phyloP scores from a whole-genome alignment of 2,797 vertebrate genomes.

The Prunella strophiata region DNA sequence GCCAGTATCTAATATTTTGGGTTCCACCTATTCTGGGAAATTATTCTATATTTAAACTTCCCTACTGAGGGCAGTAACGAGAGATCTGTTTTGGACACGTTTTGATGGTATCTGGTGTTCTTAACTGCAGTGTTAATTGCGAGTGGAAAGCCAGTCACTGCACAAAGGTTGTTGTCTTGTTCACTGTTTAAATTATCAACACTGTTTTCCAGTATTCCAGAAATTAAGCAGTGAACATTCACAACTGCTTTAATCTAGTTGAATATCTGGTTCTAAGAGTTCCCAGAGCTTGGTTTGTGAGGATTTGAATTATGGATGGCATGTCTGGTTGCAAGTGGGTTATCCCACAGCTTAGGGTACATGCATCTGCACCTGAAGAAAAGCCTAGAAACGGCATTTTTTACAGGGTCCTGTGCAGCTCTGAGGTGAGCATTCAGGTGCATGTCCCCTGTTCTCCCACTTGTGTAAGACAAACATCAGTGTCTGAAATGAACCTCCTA shows the following conservation, averaged over 20 bases:
- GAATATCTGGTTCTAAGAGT: not conserved
- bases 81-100: not conserved
- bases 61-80: not conserved
- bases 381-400: not conserved
- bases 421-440: not conserved
- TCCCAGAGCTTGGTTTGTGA: not conserved
- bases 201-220: not conserved
- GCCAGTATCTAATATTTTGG: not conserved
- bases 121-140: not conserved
- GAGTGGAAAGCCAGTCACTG: not conserved
- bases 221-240: not conserved
- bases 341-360: not conserved
- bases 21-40: not conserved
- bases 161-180: not conserved
- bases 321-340: not conserved
- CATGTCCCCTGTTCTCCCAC: not conserved
- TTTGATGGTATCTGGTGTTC: not conserved
- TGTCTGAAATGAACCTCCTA: not conserved
- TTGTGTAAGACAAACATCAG: not conserved
- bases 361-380: not conserved
- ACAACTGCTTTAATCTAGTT: not conserved
- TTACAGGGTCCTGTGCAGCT: not conserved
- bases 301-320: not conserved
- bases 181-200: not conserved
- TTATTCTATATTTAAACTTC: not conserved